Conservation (phyloP, 2,888 invertebrate species). For the Cryptocephalus primarius region DNA sequence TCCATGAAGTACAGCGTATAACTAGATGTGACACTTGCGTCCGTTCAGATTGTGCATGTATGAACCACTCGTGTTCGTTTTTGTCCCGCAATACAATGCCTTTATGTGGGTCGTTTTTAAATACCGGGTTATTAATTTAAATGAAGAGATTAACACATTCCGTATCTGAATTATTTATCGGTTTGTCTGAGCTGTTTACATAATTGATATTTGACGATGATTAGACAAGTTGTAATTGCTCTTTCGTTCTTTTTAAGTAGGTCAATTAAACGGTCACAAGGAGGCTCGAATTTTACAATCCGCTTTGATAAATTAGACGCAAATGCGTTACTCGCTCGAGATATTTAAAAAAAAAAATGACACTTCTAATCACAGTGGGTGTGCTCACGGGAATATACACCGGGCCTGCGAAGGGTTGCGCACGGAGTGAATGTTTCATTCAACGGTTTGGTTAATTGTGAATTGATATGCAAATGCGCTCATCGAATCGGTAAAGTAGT, state of each 20-base stretch:
- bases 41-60: no score
- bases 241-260: neutral
- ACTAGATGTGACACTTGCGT: no score
- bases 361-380: no score
- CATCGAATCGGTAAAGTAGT: constrained; percentile 35
- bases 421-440: constrained; percentile 12
- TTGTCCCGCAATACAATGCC: neutral
- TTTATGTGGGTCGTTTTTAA: constrained; percentile 11
- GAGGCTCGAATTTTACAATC: no score
- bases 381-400: no score
- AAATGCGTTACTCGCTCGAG: no score
- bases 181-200: constrained; percentile 4
- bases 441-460: constrained; percentile 37
- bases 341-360: no score
- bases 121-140: constrained; percentile 8
- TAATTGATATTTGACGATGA: constrained; percentile 3
- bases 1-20: neutral
- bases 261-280: no score
- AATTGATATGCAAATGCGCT: constrained; percentile 39
- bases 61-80: constrained; percentile 1
- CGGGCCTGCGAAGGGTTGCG: no score
- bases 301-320: no score
- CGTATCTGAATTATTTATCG: constrained; percentile 7
- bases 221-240: neutral
- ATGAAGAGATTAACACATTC: constrained; percentile 11